These are phyloP conservation scores for Aix galericulata DNA, from an alignment of 2,113 vertebrate species.

Conservation along the genomic window DNA sequence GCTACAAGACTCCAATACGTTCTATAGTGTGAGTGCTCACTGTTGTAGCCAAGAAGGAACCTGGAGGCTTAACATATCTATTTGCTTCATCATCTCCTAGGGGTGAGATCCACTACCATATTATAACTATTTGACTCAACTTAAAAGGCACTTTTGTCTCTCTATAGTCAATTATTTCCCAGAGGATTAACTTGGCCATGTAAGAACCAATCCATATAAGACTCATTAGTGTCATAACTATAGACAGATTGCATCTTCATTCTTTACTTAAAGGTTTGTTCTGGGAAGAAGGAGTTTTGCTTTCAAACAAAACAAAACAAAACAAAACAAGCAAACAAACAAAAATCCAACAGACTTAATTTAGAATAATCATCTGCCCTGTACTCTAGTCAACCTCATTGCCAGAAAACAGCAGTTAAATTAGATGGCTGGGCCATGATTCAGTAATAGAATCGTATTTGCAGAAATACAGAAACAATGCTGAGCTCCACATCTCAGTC, in stretches of 20 bases:
- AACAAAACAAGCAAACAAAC: neutral
- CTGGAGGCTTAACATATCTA: neutral
- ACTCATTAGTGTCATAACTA: slow-evolving; percentile 17
- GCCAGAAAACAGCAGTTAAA: neutral
- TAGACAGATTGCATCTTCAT: neutral
- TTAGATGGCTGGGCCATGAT: fast-evolving
- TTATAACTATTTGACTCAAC: neutral
- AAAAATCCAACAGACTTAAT: neutral
- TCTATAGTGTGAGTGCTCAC: neutral
- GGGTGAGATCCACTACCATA: neutral
- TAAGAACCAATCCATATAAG: slow-evolving; percentile 38
- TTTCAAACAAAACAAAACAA: neutral
- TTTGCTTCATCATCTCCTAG: neutral
- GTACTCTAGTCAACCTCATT: neutral
- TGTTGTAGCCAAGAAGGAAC: neutral
- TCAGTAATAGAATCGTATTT: neutral
- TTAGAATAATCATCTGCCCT: neutral
- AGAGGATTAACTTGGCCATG: slow-evolving; percentile 12
- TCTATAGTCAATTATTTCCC: slow-evolving; percentile 9
- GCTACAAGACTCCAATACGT: neutral
- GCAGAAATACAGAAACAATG: neutral
- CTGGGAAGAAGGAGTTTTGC: neutral
- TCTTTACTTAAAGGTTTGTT: slow-evolving; percentile 1
- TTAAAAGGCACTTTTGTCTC: neutral
- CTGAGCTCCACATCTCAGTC: neutral